Percentiles rank a stretch among this genome's conserved stretches.
phyloP scores from a whole-genome alignment of 1,140 invertebrate genomes.

The Sycobia sp. region DNA sequence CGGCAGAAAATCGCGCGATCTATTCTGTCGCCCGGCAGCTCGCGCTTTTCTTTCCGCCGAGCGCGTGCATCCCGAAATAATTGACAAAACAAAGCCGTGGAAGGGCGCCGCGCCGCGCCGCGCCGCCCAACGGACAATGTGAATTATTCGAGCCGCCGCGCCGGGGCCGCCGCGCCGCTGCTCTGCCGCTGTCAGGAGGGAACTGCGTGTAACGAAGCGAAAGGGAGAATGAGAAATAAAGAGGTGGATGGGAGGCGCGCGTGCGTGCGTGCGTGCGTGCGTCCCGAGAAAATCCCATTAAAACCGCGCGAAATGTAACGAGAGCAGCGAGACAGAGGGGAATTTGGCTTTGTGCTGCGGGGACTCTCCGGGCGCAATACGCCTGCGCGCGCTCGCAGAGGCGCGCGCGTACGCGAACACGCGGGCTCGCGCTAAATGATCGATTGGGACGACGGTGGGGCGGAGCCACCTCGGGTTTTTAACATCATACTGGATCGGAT shows the following conservation, averaged over 20 bases:
- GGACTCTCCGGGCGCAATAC: background rate
- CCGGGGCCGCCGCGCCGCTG: conserved; percentile 30
- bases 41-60: conserved; percentile 27
- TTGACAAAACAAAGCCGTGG: conserved; percentile 59
- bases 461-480: too few species aligned
- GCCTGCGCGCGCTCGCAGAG: too few species aligned
- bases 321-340: conserved; percentile 15
- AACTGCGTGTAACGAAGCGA: too few species aligned
- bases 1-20: conserved; percentile 28
- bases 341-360: background rate
- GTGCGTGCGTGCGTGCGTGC: too few species aligned
- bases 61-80: conserved; percentile 55
- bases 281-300: conserved; percentile 35
- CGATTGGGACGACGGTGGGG: too few species aligned
- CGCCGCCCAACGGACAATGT: conserved; percentile 61
- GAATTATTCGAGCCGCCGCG: conserved; percentile 61
- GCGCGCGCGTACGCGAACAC: conserved; percentile 28
- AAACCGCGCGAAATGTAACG: conserved; percentile 25
- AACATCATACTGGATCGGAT: too few species aligned
- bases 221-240: too few species aligned
- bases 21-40: conserved; percentile 11
- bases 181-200: too few species aligned
- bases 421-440: conserved; percentile 40
- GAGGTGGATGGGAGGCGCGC: too few species aligned
- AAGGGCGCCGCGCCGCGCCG: conserved; percentile 42